Conservation (phyloP, 30 jellyfish, hydroid and myxozoan species). For the Aurelia coerulea region DNA sequence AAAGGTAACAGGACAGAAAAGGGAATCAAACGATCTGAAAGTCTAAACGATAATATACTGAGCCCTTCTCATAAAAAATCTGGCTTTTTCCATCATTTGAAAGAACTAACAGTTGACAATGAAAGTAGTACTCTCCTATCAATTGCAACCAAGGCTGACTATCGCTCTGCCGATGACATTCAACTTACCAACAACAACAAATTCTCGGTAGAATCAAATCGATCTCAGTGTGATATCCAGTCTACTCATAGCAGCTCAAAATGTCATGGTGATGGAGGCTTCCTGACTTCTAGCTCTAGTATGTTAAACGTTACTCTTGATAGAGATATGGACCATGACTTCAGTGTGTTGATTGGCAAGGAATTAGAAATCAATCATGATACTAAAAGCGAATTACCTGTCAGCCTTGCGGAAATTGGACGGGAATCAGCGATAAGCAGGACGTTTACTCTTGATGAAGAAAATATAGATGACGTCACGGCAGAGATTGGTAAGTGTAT, state of each 20-base stretch:
- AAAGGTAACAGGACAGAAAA: background rate
- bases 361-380: background rate
- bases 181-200: too few species aligned
- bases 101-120: slow-evolving; percentile 44
- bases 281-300: background rate
- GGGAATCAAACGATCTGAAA: slow-evolving; percentile 29
- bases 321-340: background rate
- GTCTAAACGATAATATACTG: slow-evolving; percentile 1
- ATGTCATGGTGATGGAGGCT: too few species aligned
- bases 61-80: slow-evolving; percentile 34
- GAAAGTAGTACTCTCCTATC: background rate
- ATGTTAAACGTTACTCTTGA: background rate
- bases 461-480: background rate
- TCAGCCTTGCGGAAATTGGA: slow-evolving; percentile 17
- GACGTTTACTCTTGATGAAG: slow-evolving; percentile 41
- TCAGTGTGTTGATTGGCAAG: background rate
- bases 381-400: background rate
- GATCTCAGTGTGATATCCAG: too few species aligned
- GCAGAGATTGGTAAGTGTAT: background rate
- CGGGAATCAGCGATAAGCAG: slow-evolving; percentile 47
- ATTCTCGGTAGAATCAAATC: too few species aligned
- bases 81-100: slow-evolving; percentile 62
- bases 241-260: too few species aligned
- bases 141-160: background rate
- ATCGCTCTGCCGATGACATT: background rate